Base-by-base conservation (phyloP, 1,140 invertebrate genomes). In the Aphaenogaster ashmeadi region DNA sequence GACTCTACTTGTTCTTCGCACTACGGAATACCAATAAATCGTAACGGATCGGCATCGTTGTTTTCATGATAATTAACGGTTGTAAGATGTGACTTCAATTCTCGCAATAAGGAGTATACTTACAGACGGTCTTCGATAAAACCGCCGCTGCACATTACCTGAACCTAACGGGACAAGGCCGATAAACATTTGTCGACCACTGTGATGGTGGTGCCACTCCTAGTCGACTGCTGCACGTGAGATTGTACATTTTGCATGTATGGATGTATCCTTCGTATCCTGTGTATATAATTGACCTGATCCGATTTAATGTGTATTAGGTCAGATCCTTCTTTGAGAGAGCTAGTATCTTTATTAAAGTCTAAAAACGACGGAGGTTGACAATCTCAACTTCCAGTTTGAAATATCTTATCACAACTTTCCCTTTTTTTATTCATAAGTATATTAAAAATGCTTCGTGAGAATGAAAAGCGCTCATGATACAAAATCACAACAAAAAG, bases 131-230 rank as follows among this genome's bases (percentile, higher is more conserved):
- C 64, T 64, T 56, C 21, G 89, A 90, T 84, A 88, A 79, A 88
- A 86, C 81, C 56, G 41, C 41, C 58, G 47, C 38, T 50, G 67
- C 56, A 27, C 69, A 44, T 75, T 75, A 75, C 71, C 58, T 13
- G 58, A 78, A 41, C 38, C 87, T 91, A 91, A 91, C 90, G 90
- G 89, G 83, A 91, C 88, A 87, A 86, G 58, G 44, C 64, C 71
- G 87, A 91, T 90, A 88, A 91, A 90, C 87, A 88, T 90, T 79
- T 62, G 67, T 84, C 54, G 78, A 78, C 44, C 21, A 44, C 36
- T 44, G 50, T 44, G 47, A 66, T 56, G 38, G 47, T 52, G 33
- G 18, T 47, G 89, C 89, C 88, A 90, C 89, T 90, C 88, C 88
- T 89, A 87, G 78, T 67, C 66, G 13, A 52, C 54, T 64, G 27